Base-by-base conservation (phyloP, 2,113 vertebrate species). In the Myxocyprinus asiaticus region DNA sequence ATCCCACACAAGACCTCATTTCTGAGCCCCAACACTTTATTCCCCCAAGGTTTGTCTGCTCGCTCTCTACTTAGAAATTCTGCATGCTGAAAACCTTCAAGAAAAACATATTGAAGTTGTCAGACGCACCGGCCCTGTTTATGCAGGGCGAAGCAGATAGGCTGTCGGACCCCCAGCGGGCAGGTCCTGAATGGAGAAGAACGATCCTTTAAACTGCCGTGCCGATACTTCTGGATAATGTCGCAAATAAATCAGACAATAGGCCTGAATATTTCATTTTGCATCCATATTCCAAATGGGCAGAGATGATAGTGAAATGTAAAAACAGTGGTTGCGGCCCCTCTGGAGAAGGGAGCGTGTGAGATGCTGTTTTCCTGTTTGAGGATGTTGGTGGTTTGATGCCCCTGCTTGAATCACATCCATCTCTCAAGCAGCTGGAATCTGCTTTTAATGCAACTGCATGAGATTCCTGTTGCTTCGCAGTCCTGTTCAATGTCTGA, bases 251-350 rank as follows among this genome's bases (percentile, higher is more conserved):
- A 95, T 96, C 94, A 95, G 92, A 95, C 93, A 91, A 94, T 87
- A 89, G 90, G 92, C 89, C 92, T 91, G 92, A 94, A 89, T 96
- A 93, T 94, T 96, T 94, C 94, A 95, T 95, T 96, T 95, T 91
- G 94, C 95, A 94, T 92, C 94, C 89, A 92, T 93, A 94, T 93
- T 96, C 94, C 95, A 96, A 93, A 92, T 93, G 92, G 94, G 94
- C 92, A 93, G 91, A 87, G 92, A 94, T 93, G 92, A 90, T 92
- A 92, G 87, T 91, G 87, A 94, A 94, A 94, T 90, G 90, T 91
- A 94, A 94, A 95, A 92, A 90, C 92, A 92, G 90, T 92, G 93
- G 91, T 94, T 95, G 92, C 82, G 86, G 73, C 78, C 94, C 92
- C 92, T 89, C 90, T 91, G 94, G 94, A 92, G 89, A 81, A 33